phyloP scores from a whole-genome alignment of 2,888 invertebrate species.

The Diaphora mendica region DNA sequence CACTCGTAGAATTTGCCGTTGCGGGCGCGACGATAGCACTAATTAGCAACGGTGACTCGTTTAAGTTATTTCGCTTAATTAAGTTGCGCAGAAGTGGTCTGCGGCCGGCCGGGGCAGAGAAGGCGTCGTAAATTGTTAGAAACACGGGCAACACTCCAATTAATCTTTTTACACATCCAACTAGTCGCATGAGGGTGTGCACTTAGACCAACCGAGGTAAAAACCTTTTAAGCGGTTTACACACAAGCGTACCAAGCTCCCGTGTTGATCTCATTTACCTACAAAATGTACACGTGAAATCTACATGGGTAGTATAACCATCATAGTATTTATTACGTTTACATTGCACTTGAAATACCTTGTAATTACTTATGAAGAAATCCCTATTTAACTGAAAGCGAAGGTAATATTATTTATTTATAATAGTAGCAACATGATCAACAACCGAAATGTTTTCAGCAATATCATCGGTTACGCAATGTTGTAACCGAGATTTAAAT shows the following conservation, averaged over 20 bases:
- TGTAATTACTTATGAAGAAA: background rate
- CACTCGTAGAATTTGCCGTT: constrained; percentile 82
- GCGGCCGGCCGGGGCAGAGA: constrained; percentile 79
- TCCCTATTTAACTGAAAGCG: background rate
- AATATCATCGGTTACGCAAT: constrained; percentile 43
- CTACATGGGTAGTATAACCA: background rate
- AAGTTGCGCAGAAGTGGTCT: constrained; percentile 85
- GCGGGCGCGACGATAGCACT: constrained; percentile 78
- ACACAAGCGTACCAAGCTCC: constrained; percentile 54
- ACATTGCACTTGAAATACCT: background rate
- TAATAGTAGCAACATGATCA: constrained; percentile 12
- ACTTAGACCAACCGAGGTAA: constrained; percentile 76
- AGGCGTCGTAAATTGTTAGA: constrained; percentile 84
- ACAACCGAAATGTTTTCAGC: constrained; percentile 36
- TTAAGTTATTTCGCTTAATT: constrained; percentile 87
- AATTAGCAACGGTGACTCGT: constrained; percentile 85
- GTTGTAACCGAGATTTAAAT: constrained; percentile 75
- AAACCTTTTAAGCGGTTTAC: constrained; percentile 70
- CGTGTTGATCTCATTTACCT: background rate
- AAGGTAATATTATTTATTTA: background rate
- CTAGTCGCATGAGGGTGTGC: constrained; percentile 79
- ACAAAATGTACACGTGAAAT: background rate
- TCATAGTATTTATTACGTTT: background rate
- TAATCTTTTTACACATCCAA: constrained; percentile 86
- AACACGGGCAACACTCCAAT: constrained; percentile 84